Conservation (phyloP, 1,140 invertebrate species). For the Adoxophyes honmai region DNA sequence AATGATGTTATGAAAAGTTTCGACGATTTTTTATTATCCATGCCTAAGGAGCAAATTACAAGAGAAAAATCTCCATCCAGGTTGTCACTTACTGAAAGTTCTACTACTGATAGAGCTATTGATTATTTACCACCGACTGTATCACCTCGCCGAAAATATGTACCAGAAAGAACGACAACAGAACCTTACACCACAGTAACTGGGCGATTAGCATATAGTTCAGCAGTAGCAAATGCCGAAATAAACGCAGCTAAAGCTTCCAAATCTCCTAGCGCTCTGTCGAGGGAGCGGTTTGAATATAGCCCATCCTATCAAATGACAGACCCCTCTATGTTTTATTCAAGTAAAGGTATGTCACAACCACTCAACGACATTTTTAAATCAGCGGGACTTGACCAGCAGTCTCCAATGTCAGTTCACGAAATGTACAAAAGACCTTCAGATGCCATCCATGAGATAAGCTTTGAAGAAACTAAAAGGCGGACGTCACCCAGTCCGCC, state of each 20-base stretch:
- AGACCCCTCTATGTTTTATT: constrained; percentile 59
- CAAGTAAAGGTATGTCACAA: constrained; percentile 48
- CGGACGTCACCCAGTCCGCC: constrained; percentile 83
- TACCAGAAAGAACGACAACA: constrained; percentile 73
- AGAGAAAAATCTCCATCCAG: constrained; percentile 78
- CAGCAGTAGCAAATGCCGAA: constrained; percentile 79
- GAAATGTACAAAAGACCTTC: constrained; percentile 81
- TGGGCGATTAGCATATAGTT: constrained; percentile 78
- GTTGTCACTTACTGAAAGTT: constrained; percentile 75
- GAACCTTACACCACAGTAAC: constrained; percentile 79
- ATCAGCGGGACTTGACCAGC: constrained; percentile 65
- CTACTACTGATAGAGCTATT: constrained; percentile 76
- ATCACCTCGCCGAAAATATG: constrained; percentile 77
- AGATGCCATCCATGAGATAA: constrained; percentile 73
- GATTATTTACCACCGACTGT: constrained; percentile 71
- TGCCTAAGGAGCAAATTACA: constrained; percentile 55
- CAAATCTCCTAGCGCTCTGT: constrained; percentile 71
- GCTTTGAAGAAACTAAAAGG: constrained; percentile 75
- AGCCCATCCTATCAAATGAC: constrained; percentile 55
- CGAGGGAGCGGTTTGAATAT: constrained; percentile 72
- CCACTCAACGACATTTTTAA: constrained; percentile 59
- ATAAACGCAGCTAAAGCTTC: constrained; percentile 70
- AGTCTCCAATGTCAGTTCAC: constrained; percentile 81
- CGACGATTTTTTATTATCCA: constrained; percentile 75
- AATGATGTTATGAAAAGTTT: constrained; percentile 80